phyloP scores from a whole-genome alignment of 2,888 invertebrate genomes.

The Drosophila nigritarsus region DNA sequence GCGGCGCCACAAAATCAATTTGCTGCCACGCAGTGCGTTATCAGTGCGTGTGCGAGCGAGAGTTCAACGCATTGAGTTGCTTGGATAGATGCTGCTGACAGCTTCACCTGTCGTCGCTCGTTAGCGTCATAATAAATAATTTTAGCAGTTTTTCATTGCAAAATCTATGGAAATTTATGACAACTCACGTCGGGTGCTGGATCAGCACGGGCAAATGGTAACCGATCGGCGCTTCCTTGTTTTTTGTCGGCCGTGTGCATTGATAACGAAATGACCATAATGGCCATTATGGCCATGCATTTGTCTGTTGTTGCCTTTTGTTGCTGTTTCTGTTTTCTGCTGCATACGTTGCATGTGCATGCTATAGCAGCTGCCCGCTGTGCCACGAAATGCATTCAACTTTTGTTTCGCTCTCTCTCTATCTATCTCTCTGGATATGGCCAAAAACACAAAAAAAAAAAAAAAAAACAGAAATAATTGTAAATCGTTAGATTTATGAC shows the following conservation, averaged over 20 bases:
- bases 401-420: constrained; percentile 15
- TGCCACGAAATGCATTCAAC: constrained; percentile 76
- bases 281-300: constrained; percentile 71
- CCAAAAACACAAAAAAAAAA: constrained; percentile 15
- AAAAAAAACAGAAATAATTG: constrained; percentile 65
- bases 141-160: constrained; percentile 69
- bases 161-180: constrained; percentile 79
- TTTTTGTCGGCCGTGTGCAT: constrained; percentile 41
- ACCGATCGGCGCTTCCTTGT: constrained; percentile 66
- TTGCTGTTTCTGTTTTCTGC: constrained; percentile 34
- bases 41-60: constrained; percentile 52
- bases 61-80: constrained; percentile 6
- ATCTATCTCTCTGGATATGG: neutral
- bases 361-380: constrained; percentile 72
- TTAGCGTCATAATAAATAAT: constrained; percentile 82
- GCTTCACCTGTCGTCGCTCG: constrained; percentile 82
- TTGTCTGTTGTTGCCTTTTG: constrained; percentile 43
- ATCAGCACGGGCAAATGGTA: constrained; percentile 3
- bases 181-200: constrained; percentile 29
- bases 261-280: constrained; percentile 77
- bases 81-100: constrained; percentile 49
- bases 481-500: constrained; percentile 80
- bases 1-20: constrained; percentile 80
- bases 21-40: constrained; percentile 75
- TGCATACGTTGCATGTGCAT: constrained; percentile 60